Conservation (phyloP, 2,888 invertebrate genomes). For the Unio pictorum region DNA sequence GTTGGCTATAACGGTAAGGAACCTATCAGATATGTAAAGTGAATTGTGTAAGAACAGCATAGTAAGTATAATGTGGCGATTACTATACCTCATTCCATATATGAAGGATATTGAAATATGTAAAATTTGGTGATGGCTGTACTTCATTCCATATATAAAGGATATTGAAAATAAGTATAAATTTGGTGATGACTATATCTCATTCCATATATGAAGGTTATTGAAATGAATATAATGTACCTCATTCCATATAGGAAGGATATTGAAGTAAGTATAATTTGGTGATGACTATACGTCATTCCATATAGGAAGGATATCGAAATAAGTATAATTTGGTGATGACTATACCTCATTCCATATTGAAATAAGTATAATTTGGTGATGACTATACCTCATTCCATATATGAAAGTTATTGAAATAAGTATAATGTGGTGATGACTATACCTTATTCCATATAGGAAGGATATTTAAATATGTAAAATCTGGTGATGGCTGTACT, state of each 20-base stretch:
- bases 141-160: constrained; percentile 97
- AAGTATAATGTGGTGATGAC: neutral
- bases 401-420: constrained; percentile 84
- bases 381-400: constrained; percentile 84
- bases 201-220: constrained; percentile 96
- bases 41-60: neutral
- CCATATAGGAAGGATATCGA: no score
- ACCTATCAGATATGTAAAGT: no score
- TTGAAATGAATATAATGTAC: constrained; percentile 43
- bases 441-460: constrained; percentile 93
- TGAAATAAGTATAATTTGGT: neutral
- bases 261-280: neutral
- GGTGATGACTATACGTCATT: no score
- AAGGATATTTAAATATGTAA: constrained; percentile 75
- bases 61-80: neutral
- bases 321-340: constrained; percentile 67
- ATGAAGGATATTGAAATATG: constrained; percentile 79
- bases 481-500: constrained; percentile 71
- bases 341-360: constrained; percentile 89
- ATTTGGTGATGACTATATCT: constrained; percentile 73
- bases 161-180: constrained; percentile 72
- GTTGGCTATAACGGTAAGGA: no score
- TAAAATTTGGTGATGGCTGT: constrained; percentile 11
- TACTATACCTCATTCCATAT: constrained; percentile 89
- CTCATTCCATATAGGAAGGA: constrained; percentile 98